These are phyloP conservation scores for Tamias sibiricus DNA, from an alignment of 2,113 vertebrate species.

Conservation along the genomic window DNA sequence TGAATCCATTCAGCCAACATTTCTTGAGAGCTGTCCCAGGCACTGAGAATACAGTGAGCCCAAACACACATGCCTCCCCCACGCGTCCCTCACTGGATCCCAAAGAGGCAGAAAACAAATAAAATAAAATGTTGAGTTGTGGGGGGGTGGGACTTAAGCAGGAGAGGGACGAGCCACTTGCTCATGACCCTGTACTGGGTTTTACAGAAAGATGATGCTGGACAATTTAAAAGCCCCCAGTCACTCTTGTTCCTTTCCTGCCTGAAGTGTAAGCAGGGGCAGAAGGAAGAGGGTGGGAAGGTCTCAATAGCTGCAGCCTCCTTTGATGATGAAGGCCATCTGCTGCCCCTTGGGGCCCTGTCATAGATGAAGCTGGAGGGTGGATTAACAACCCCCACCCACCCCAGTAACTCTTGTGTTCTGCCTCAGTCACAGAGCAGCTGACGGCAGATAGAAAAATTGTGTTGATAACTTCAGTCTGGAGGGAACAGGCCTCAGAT, in stretches of 20 bases:
- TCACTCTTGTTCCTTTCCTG: neutral
- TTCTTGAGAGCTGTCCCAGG: neutral
- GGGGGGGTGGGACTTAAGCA: neutral
- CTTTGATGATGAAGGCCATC: neutral
- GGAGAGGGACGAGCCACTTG: neutral
- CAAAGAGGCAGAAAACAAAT: slow-evolving; percentile 3
- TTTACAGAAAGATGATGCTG: neutral
- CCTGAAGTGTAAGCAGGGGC: neutral
- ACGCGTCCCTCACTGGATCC: neutral
- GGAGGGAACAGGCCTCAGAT: neutral
- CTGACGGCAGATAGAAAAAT: neutral
- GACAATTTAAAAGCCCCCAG: neutral
- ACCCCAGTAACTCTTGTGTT: neutral
- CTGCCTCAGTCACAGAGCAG: neutral
- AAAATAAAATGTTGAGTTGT: neutral
- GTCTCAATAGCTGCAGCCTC: neutral
- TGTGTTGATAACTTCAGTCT: neutral
- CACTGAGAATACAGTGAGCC: neutral
- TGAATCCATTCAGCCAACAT: neutral
- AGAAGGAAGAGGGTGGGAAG: neutral
- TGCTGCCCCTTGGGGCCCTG: neutral
- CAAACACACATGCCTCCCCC: neutral
- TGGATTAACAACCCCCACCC: neutral
- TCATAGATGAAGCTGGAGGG: neutral
- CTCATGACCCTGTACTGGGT: neutral